Evolutionary conservation across 1,140 invertebrate genomes (phyloP), one percentile per base, ranked within the genome.

Genomic region (Proctacanthus coquilletti): DNA sequence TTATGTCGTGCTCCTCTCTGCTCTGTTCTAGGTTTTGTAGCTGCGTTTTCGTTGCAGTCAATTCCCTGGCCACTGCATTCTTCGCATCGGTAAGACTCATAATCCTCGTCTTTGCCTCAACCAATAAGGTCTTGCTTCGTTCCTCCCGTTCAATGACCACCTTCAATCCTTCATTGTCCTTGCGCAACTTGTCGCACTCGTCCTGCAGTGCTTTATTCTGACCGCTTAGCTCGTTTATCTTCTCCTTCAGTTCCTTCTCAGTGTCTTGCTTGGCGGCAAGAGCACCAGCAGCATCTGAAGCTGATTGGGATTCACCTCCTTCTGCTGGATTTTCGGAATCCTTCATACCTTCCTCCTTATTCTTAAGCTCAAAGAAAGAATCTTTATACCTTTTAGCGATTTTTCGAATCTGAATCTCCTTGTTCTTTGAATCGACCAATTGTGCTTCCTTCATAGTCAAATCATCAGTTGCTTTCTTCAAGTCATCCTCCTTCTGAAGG

Each of bases 301-400:
- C n/a, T n/a, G n/a, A n/a, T n/a, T 27, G 34, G 13, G 41, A 25
- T 14, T 68, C 61, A 10, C 69, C 58, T 38, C 60, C 63, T 23
- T 56, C 64, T 18, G 58, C 54, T 32, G 46, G 61, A 40, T 63
- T 59, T 9, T 52, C 49, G 3, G 61, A 45, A 11, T 56, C 53
- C 31, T 62, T 60, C 39, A 48, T 45, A 35, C 65, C 63, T 32
- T 62, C 55, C 3, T 43, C 42, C 14, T 39, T 41, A 17, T 45
- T 52, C 5, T 54, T 49, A 0, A 75, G 49, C 43, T 85, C 83
- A 52, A 87, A 82, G 51, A 73, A 87, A 48, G 84, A 83, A 4
- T 74, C 77, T 57, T 92, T 93, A 52, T 94, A 94, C 49, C 88
- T 89, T 44, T 88, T 82, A 3, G 86, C 91, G 52, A 94, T 88